Evolutionary conservation across 2,113 vertebrate species (phyloP).

Genomic region (Cisticola juncidis): DNA sequence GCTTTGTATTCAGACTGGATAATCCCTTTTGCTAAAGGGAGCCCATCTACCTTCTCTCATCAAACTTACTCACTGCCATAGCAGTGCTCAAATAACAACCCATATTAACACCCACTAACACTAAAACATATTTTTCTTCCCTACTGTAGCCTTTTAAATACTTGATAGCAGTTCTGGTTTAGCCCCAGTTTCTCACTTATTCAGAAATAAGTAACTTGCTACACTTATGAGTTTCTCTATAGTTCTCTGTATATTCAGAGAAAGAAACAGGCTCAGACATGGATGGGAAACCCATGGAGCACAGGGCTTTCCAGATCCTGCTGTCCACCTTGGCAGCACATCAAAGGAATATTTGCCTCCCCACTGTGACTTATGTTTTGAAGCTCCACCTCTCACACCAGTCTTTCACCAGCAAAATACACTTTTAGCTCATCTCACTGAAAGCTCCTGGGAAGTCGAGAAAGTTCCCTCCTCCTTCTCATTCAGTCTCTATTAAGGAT

Average conservation of each 20-base stretch:
- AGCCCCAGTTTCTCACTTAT: background rate
- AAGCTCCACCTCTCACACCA: background rate
- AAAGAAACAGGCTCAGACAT: background rate
- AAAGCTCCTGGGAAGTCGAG: background rate
- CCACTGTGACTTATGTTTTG: background rate
- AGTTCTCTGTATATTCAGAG: background rate
- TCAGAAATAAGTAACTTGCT: background rate
- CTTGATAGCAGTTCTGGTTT: background rate
- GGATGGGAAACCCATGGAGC: background rate
- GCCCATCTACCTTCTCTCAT: background rate
- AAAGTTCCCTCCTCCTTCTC: background rate
- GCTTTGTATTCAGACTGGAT: background rate
- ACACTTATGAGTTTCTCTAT: background rate
- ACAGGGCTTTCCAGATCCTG: background rate
- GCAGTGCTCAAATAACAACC: background rate
- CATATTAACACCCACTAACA: background rate
- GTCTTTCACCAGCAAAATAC: background rate
- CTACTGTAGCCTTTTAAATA: background rate
- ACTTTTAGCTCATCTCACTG: background rate
- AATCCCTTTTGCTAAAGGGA: background rate
- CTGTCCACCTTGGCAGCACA: background rate
- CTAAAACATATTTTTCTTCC: background rate
- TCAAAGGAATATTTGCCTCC: background rate
- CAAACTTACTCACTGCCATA: background rate
- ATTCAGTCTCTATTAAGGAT: background rate